Base-by-base conservation (phyloP, 2,797 vertebrate genomes). In the Myiotriccus ornatus region DNA sequence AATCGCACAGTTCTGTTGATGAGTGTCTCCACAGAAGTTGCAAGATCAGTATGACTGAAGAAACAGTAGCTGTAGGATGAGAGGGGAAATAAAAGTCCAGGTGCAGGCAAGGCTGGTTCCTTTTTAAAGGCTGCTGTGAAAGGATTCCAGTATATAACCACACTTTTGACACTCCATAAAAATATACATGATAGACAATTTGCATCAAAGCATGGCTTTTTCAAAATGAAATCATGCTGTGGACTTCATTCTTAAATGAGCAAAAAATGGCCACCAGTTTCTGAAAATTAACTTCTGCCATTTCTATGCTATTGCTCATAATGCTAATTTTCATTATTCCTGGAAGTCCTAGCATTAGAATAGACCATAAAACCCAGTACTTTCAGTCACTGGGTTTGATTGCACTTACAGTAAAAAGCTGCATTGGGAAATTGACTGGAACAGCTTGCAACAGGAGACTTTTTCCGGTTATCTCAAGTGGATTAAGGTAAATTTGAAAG, bases 381-480 rank as follows among this genome's bases (percentile, higher is more conserved):
- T 90, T 87, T 80, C 63, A 56, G 71, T 59, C 47, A 56, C 39
- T 84, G 34, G 19, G 22, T 78, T 91, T 93, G 76, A 95, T 93
- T 85, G 44, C 65, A 55, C 52, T 88, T 93, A 62, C 65, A 91
- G 79, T 90, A 91, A 94, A 94, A 76, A 71, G 73, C 69, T 84
- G 35, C 19, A 32, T 22, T 53, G 62, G 55, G 41, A 95, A 87
- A 94, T 79, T 86, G 64, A 74, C 76, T 81, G 77, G 77, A 92
- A 94, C 44, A 79, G 12, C 55, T 96, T 84, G 25, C 49, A 78
- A 64, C 65, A 43, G 83, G 60, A 89, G 15, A 35, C 23, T 68
- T 94, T 93, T 90, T 84, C 87, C 78, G 49, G 69, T 69, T 91
- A 88, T 94, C 83, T 94, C 73, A 88, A 94, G 83, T 78, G 76